Base-by-base conservation (phyloP, 2,888 invertebrate species). In the Drosophila testacea region DNA sequence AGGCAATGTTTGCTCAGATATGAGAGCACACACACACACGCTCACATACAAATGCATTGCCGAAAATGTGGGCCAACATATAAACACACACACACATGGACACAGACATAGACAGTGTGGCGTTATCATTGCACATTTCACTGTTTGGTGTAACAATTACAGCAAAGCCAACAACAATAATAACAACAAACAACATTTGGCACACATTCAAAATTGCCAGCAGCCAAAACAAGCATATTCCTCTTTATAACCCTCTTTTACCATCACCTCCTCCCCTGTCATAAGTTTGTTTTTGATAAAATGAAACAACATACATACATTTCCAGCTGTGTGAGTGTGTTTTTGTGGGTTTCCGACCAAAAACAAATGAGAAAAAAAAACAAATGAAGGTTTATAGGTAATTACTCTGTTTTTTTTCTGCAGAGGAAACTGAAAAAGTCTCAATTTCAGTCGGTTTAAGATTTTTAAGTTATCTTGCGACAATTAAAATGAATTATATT, bases 111-210 rank as follows among this genome's bases (percentile, higher is more conserved):
- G 77, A 77, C 80, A 81, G 62, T 69, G 81, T 41, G 73, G 73
- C 79, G 85, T 85, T 85, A 85, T 85, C 84, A 84, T 87, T 81
- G 80, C 81, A 85, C 88, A 85, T 85, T 85, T 88, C 76, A 74
- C 73, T 88, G 85, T 75, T 85, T 88, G 78, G 79, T 88, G 85
- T 85, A 85, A 85, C 88, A 85, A 85, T 88, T 88, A 85, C 80
- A 82, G 70, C 75, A 85, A 69, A 76, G 69, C 70, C 73, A 77
- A 59, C 62, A 59, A 42, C 50, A 50, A 59, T 5, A 64, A 50
- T 34, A 67, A 54, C 36, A 55, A 72, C 72, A 77, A 71, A 47
- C 55, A 55, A 4, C 69, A 77, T 81, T 87, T 85, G 84, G 88
- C 88, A 84, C 74, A 73, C 83, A 76, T 81, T 86, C 83, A 83